Evolutionary conservation across 2,797 vertebrate genomes (phyloP), one percentile per base, ranked within the genome.

Genomic region (Microchirus variegatus): DNA sequence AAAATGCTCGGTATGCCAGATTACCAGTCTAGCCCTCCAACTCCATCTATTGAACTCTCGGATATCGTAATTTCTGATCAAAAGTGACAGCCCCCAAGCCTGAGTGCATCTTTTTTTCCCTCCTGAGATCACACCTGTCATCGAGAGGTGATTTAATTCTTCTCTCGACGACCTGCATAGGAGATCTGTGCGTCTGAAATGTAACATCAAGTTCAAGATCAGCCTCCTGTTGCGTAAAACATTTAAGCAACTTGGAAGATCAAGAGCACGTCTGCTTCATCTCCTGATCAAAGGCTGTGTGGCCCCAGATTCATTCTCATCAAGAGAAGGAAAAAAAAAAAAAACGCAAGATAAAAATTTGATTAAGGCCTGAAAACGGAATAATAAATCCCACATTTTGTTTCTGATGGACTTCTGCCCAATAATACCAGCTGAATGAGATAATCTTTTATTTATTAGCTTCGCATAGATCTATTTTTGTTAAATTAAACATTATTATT

Each of bases 291-390:
- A 89, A 91, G 84, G 47, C n/a, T 81, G 50, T 67, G 56, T 61
- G 78, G 80, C 76, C 82, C 78, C 75, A 85, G 75, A 83, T 89
- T 80, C 83, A 50, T 79, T 77, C 76, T 83, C 83, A 88, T 87
- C 83, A 86, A 74, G 77, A 78, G 67, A 73, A 83, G 79, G n/a
- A n/a, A n/a, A n/a, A n/a, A n/a, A n/a, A n/a, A n/a, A n/a, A n/a
- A n/a, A 70, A 67, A 82, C 66, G 73, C 52, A 51, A 40, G 48
- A 80, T 84, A 22, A 64, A 80, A 87, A 81, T 83, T 81, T 84
- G 66, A 90, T 89, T 82, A 86, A 85, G 79, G 77, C 71, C 63
- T 35, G 4, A 67, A 53, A 78, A 52, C 72, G 80, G 75, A 90
- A 90, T 90, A 76, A 88, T 89, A 89, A 89, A 37, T 41, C 36